Evolutionary conservation across 23 tunicate species (phyloP).

Genomic region (Pegea sp.): DNA sequence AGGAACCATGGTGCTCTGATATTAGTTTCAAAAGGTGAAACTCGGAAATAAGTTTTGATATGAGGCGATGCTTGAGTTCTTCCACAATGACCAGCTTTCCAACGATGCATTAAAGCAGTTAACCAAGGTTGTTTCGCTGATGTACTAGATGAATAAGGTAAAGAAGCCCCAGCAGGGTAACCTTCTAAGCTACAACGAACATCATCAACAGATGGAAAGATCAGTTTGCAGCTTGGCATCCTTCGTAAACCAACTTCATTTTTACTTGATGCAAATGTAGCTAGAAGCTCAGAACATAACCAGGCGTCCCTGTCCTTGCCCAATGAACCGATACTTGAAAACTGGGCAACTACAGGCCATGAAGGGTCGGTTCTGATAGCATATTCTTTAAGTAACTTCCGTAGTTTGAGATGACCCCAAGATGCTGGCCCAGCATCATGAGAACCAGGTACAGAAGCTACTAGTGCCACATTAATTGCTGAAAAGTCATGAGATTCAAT

Average conservation of each 20-base stretch:
- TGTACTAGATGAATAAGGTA: conserved; percentile 42
- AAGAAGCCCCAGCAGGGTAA: conserved; percentile 75
- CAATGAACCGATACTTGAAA: conserved; percentile 85
- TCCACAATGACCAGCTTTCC: conserved; percentile 49
- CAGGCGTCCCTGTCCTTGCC: conserved; percentile 46
- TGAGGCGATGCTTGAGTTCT: conserved; percentile 66
- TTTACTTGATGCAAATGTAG: conserved; percentile 15
- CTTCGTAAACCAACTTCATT: not conserved
- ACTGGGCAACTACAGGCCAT: conserved; percentile 91
- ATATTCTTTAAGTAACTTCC: conserved; percentile 11
- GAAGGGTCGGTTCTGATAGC: conserved; percentile 11
- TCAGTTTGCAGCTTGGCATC: conserved; percentile 27
- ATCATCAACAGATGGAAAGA: conserved; percentile 72
- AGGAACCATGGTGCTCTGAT: conserved; percentile 57
- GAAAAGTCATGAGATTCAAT: conserved; percentile 31
- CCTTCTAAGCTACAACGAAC: conserved; percentile 81
- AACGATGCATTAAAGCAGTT: conserved; percentile 22
- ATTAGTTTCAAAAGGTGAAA: conserved; percentile 46
- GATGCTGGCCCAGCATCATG: conserved; percentile 17
- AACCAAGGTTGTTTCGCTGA: conserved; percentile 62
- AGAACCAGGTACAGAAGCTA: conserved; percentile 73
- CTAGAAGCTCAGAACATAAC: conserved; percentile 71
- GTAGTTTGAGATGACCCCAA: conserved; percentile 67
- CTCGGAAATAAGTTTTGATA: conserved; percentile 52
- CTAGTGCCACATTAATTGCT: conserved; percentile 22